phyloP scores from a whole-genome alignment of 2,888 invertebrate species.

The Abrostola tripartita region DNA sequence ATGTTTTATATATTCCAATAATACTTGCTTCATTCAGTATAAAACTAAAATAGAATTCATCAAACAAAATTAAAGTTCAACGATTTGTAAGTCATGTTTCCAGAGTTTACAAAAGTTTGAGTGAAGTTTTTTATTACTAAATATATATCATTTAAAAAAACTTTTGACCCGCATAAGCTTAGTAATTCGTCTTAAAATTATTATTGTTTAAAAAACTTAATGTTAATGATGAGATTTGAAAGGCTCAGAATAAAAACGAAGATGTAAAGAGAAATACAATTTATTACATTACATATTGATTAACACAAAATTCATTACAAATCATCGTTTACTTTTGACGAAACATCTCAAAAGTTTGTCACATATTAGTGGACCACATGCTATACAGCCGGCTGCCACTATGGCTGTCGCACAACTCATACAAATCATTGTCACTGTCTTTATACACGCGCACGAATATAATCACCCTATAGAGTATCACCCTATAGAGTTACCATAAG shows the following conservation, averaged over 20 bases:
- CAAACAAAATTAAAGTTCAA: not conserved
- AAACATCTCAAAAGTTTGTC: conserved; percentile 64
- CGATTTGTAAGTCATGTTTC: too few relatives aligned
- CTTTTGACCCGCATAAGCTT: too few relatives aligned
- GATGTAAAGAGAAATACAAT: conserved; percentile 24
- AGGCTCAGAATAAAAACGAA: conserved; percentile 12
- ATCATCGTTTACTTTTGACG: conserved; percentile 54
- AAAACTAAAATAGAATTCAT: conserved; percentile 6
- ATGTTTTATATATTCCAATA: conserved; percentile 16
- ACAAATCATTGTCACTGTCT: conserved; percentile 64
- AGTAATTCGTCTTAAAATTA: too few relatives aligned
- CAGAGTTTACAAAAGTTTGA: too few relatives aligned
- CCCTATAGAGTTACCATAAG: conserved; percentile 4
- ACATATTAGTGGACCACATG: conserved; percentile 65
- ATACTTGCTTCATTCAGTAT: conserved; percentile 38
- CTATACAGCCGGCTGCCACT: conserved; percentile 60
- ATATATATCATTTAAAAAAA: too few relatives aligned
- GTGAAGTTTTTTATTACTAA: too few relatives aligned
- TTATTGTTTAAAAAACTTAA: too few relatives aligned
- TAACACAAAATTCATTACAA: conserved; percentile 8
- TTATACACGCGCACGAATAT: conserved; percentile 13
- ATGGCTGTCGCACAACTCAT: conserved; percentile 65
- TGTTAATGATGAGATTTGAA: not conserved
- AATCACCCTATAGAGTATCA: conserved; percentile 15
- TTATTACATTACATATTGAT: conserved; percentile 46